Evolutionary conservation across 2,797 vertebrate species (phyloP), one percentile per base, ranked within the genome.

Genomic region (Thunnus albacares): DNA sequence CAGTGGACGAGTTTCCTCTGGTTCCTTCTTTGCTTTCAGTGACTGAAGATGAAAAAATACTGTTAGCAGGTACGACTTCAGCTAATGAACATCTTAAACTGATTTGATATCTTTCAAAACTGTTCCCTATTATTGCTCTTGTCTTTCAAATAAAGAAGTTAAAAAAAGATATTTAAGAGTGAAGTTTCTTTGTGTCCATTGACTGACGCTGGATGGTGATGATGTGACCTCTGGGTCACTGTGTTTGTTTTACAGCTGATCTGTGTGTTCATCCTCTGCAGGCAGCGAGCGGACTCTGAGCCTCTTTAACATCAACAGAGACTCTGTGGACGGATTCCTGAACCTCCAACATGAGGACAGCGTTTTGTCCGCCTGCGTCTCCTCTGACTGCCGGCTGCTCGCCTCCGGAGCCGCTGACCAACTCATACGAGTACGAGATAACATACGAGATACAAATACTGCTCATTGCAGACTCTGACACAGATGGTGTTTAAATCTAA

Each of bases 331-430:
- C 8, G 84, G 62, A 28, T 85, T 96, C 87, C 89, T 94, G 11
- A 82, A 87, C n/a, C 84, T 97, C 71, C 89, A 92, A 8, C 96
- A 96, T 0, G 93, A 95, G 0, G 93, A 94, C 20, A 12, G 2
- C 0, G 95, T 97, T n/a, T 79, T 95, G 51, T 93, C 91, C 0
- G 96, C 95, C 5, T 89, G 85, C 8, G 71, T 94, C 11, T 94
- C 93, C 6, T 76, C 87, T 1, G 90, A 95, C 68, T 82, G 89
- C 60, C 90, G 89, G n/a, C 87, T 92, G 47, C 71, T 96, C 1
- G 52, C 93, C 80, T 96, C 96, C 0, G 96, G 94, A 51, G 96
- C 96, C 7, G 88, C 87, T 10, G 95, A 97, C 53, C 93, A 96
- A 1, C 92, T 95, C 26, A 91, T 97, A 79, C 92, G 96, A 90